A percentile compares a stretch with the other conserved stretches of the same genome.
These are phyloP conservation scores for Oligia fasciuncula DNA, from an alignment of 2,888 invertebrate genomes.

Conservation along the genomic window DNA sequence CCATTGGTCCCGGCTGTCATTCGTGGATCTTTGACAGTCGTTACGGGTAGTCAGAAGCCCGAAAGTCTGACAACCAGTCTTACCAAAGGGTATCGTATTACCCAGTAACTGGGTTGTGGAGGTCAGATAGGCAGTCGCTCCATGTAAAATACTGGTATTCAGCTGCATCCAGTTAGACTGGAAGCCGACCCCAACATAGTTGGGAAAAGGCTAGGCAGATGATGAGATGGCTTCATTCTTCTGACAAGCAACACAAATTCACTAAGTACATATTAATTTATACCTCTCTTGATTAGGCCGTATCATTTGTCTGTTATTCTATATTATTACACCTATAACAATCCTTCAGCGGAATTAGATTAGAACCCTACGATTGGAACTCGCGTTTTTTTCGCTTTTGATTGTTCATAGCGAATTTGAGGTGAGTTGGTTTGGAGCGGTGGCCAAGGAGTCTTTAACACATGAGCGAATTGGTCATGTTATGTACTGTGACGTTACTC, in stretches of 20 bases:
- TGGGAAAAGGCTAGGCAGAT: not conserved
- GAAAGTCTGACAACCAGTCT: too few relatives aligned
- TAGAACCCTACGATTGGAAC: constrained; percentile 44
- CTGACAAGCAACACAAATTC: constrained; percentile 15
- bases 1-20: too few relatives aligned
- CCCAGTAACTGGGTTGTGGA: too few relatives aligned
- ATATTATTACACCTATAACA: constrained; percentile 58
- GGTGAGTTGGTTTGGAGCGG: not conserved
- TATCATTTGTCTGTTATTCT: constrained; percentile 54
- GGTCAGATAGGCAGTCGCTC: too few relatives aligned
- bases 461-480: not conserved
- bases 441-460: not conserved
- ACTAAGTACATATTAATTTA: constrained; percentile 6
- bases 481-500: not conserved
- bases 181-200: too few relatives aligned
- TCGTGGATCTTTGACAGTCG: too few relatives aligned
- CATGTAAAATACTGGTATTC: too few relatives aligned
- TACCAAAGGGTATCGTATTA: too few relatives aligned
- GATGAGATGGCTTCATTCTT: constrained; percentile 15
- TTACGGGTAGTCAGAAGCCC: too few relatives aligned
- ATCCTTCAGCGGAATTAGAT: constrained; percentile 65
- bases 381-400: constrained; percentile 33
- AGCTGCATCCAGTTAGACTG: too few relatives aligned
- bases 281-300: constrained; percentile 52
- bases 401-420: not conserved